Evolutionary conservation across 1,140 invertebrate species (phyloP), one percentile per base, ranked within the genome.

Genomic region (Solen grandis): DNA sequence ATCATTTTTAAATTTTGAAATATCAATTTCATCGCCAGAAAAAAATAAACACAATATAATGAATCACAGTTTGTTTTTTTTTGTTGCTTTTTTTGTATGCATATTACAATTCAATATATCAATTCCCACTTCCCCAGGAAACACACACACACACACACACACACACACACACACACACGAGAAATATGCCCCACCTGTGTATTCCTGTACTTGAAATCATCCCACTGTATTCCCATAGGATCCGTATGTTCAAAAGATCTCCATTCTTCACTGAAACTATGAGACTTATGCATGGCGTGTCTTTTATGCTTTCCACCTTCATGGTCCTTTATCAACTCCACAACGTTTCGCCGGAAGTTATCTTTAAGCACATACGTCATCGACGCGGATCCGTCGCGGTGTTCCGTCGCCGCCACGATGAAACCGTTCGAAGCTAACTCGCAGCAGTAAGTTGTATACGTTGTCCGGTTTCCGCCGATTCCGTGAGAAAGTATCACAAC

Each of bases 401-500:
- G 95, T 88, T 95, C 95, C 14, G 95, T 75, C 41, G 94, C 93
- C 35, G 93, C 94, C 0, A 96, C 94, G 19, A 96, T 88, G 89
- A 94, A 95, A 2, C 95, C 95, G 85, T 94, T 91, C 5, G 94
- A 95, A 10, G 95, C 95, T 52, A 96, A 85, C 72, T 95, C 94
- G 46, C 91, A 89, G 85, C 94, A 94, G 63, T 94, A 92, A 2
- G 93, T 92, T 27, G 94, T 94, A 84, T 95, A 95, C 31, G 94
- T 91, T 33, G 94, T 94, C 75, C 95, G 89, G 84, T 93, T 93
- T 0, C 93, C 94, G 25, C 94, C 94, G 46, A 95, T 91, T 14
- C 95, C 95, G 90, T 96, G 95, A 0, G 95, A 95, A 84, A 95
- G 94, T 19, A 96, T 89, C 33, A 95, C 84, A 10, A 95, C 93